phyloP scores from a whole-genome alignment of 2,113 vertebrate species.

The Oreotrochilus melanogaster region DNA sequence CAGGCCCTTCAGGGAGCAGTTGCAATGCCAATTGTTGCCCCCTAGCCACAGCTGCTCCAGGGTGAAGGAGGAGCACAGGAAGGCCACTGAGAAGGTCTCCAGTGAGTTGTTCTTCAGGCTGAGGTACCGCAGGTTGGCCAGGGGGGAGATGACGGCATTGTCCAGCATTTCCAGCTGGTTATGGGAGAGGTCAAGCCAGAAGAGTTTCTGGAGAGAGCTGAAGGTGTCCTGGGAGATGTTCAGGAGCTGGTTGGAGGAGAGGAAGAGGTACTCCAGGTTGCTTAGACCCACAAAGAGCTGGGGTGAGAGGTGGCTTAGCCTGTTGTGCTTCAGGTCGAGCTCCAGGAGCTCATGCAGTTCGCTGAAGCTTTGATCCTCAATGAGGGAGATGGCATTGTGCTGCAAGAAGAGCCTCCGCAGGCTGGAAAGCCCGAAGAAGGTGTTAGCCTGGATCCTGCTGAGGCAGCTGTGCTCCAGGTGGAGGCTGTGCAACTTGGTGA shows the following conservation, averaged over 20 bases:
- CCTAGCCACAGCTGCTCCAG: conserved; percentile 91
- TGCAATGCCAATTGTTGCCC: conserved; percentile 91
- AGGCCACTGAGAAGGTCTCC: conserved; percentile 64
- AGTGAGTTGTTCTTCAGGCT: conserved; percentile 87
- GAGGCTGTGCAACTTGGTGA: conserved; percentile 90
- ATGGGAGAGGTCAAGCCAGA: conserved; percentile 87
- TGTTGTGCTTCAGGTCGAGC: conserved; percentile 90
- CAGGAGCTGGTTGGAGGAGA: conserved; percentile 86
- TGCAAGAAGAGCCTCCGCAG: conserved; percentile 91
- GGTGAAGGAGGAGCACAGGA: conserved; percentile 46
- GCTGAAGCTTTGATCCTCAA: conserved; percentile 86
- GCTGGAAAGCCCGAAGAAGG: conserved; percentile 86
- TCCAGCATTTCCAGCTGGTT: conserved; percentile 81
- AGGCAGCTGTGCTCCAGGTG: conserved; percentile 92
- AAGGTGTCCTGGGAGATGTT: conserved; percentile 77
- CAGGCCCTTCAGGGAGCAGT: conserved; percentile 84
- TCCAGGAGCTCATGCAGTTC: conserved; percentile 87
- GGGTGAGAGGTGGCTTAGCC: conserved; percentile 79
- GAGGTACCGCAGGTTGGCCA: conserved; percentile 86
- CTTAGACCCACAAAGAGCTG: conserved; percentile 84
- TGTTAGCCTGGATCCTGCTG: conserved; percentile 77
- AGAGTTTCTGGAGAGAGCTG: conserved; percentile 75
- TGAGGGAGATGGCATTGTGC: conserved; percentile 81
- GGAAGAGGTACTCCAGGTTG: conserved; percentile 90
- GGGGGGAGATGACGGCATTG: conserved; percentile 71